phyloP scores from a whole-genome alignment of 2,797 vertebrate genomes.

The Eulemur rubriventer region DNA sequence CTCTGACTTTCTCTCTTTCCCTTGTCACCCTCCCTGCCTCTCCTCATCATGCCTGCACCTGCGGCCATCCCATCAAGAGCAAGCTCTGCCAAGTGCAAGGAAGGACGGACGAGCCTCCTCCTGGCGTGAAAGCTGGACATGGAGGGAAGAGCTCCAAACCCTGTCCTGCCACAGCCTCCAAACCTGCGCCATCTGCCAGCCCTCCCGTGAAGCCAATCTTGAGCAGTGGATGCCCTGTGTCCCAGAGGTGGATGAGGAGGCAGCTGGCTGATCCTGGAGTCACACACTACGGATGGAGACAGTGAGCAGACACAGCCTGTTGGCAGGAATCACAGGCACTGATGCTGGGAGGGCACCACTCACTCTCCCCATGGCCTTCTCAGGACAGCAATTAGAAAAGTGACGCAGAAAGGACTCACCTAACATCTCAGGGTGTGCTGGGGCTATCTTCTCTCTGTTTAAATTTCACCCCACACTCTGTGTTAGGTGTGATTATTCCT shows the following conservation, averaged over 20 bases:
- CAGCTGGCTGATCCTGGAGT: conserved; percentile 72
- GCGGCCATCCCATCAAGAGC: background rate
- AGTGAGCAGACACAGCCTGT: conserved; percentile 57
- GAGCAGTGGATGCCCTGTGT: conserved; percentile 58
- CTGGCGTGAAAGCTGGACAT: background rate
- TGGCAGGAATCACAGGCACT: background rate
- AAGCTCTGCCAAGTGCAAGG: background rate
- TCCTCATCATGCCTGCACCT: background rate
- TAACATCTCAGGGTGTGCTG: background rate
- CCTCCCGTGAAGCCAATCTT: conserved; percentile 71
- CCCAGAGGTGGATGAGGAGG: conserved; percentile 65
- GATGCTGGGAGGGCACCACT: background rate
- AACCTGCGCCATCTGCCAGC: conserved; percentile 75
- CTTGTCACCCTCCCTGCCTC: background rate
- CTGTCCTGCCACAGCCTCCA: conserved; percentile 64
- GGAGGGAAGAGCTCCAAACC: conserved; percentile 14
- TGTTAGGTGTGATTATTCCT: background rate
- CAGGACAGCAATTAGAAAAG: background rate
- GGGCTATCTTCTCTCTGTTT: background rate
- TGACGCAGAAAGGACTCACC: background rate
- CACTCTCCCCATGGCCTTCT: background rate
- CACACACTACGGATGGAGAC: conserved; percentile 39
- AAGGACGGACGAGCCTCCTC: background rate
- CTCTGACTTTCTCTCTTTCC: background rate
- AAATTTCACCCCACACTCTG: background rate